These are phyloP conservation scores for Auanema freiburgensis DNA, from an alignment of 2,888 invertebrate species.

Conservation along the genomic window DNA sequence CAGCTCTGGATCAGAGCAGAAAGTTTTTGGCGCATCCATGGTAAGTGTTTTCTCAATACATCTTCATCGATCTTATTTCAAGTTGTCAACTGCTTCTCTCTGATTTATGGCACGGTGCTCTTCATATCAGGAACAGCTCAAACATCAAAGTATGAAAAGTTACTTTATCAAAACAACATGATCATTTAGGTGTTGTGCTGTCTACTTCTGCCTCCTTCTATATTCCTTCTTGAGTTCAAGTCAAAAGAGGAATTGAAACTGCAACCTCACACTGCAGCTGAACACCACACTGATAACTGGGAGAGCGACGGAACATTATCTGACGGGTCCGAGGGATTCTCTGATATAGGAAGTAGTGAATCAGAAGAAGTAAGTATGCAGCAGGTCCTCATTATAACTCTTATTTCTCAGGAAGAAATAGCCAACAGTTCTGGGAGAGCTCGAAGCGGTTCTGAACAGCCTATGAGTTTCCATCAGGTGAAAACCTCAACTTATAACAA, in stretches of 20 bases:
- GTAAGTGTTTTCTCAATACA: slow-evolving; percentile 18
- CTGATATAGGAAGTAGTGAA: slow-evolving; percentile 8
- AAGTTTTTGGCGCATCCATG: slow-evolving; percentile 69
- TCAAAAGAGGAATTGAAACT: slow-evolving; percentile 93
- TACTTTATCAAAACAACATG: background rate
- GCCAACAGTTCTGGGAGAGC: background rate
- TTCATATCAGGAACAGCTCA: slow-evolving; percentile 77
- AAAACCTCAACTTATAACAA: background rate
- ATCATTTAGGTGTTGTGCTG: slow-evolving; percentile 74
- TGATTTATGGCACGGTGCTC: slow-evolving; percentile 99
- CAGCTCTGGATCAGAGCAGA: slow-evolving; percentile 87
- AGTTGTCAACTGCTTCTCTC: slow-evolving; percentile 87
- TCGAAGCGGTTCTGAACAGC: background rate
- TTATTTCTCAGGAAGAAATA: background rate
- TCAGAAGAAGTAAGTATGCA: slow-evolving; percentile 14
- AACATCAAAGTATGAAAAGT: slow-evolving; percentile 20
- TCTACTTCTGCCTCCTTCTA: slow-evolving; percentile 83
- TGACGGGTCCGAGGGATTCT: slow-evolving; percentile 8
- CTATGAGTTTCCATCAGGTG: background rate
- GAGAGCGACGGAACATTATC: slow-evolving; percentile 25
- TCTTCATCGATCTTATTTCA: slow-evolving; percentile 19
- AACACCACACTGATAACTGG: slow-evolving; percentile 38
- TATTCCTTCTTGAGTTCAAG: slow-evolving; percentile 87
- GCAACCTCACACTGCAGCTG: slow-evolving; percentile 74
- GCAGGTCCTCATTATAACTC: background rate